These are phyloP conservation scores for Zelostemma sp. DNA, from an alignment of 1,140 invertebrate species.

Conservation along the genomic window DNA sequence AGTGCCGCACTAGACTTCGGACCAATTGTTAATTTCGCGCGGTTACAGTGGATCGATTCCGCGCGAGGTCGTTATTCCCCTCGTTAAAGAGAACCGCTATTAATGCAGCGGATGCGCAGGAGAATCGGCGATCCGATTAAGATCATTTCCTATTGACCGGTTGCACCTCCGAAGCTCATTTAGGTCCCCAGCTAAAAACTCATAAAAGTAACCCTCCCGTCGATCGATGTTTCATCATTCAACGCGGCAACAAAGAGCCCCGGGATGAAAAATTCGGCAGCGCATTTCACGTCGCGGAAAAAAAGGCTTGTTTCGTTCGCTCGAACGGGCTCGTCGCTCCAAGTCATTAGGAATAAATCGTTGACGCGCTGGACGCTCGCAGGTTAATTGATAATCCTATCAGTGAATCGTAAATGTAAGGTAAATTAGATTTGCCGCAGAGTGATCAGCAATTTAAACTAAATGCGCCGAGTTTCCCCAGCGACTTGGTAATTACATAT, in stretches of 20 bases:
- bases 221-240: neutral
- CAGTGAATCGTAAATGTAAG: slow-evolving; percentile 42
- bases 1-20: slow-evolving; percentile 24
- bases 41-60: slow-evolving; percentile 22
- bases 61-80: slow-evolving; percentile 37
- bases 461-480: slow-evolving; percentile 37
- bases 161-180: slow-evolving; percentile 5
- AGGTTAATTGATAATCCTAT: slow-evolving; percentile 51
- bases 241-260: neutral
- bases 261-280: neutral
- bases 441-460: slow-evolving; percentile 18
- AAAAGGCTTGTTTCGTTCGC: neutral
- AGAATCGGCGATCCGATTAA: slow-evolving; percentile 11
- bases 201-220: neutral
- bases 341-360: slow-evolving; percentile 36
- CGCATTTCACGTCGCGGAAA: neutral
- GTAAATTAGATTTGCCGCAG: slow-evolving; percentile 44
- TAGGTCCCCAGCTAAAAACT: neutral
- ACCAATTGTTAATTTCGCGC: slow-evolving; percentile 45
- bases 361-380: slow-evolving; percentile 12
- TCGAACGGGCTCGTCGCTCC: neutral
- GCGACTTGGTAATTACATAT: slow-evolving; percentile 11
- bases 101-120: slow-evolving; percentile 11
- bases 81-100: slow-evolving; percentile 32
- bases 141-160: slow-evolving; percentile 17